These are phyloP conservation scores for Accipiter cooperii DNA, from an alignment of 2,113 vertebrate species.

Conservation along the genomic window DNA sequence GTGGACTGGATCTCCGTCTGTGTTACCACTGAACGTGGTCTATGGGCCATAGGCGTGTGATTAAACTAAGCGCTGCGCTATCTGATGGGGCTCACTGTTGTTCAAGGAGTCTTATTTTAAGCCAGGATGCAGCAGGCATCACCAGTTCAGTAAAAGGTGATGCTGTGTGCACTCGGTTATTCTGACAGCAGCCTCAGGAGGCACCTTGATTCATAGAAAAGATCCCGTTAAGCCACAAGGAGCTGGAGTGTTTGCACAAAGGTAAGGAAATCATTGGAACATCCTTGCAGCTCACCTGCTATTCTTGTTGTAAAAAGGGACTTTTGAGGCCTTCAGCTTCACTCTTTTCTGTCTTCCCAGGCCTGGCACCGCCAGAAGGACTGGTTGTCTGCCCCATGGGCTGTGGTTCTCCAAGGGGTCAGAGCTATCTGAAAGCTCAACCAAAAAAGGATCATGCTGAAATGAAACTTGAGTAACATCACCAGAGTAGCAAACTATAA, in stretches of 20 bases:
- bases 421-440: neutral
- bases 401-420: neutral
- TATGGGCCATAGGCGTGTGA: neutral
- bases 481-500: neutral
- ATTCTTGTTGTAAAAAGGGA: neutral
- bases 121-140: neutral
- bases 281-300: neutral
- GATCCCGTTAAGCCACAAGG: neutral
- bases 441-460: neutral
- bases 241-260: neutral
- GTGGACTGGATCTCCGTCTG: neutral
- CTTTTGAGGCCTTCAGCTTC: neutral
- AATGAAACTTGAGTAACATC: neutral
- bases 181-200: neutral
- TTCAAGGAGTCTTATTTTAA: neutral
- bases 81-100: neutral
- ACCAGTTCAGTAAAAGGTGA: neutral
- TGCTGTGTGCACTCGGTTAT: neutral
- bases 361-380: neutral
- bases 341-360: neutral
- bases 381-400: neutral
- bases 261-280: neutral
- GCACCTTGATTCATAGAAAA: neutral
- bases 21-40: rapidly evolving
- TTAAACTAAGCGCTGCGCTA: neutral